Evolutionary conservation across 2,113 vertebrate genomes (phyloP).

Genomic region (Neotragus moschatus): DNA sequence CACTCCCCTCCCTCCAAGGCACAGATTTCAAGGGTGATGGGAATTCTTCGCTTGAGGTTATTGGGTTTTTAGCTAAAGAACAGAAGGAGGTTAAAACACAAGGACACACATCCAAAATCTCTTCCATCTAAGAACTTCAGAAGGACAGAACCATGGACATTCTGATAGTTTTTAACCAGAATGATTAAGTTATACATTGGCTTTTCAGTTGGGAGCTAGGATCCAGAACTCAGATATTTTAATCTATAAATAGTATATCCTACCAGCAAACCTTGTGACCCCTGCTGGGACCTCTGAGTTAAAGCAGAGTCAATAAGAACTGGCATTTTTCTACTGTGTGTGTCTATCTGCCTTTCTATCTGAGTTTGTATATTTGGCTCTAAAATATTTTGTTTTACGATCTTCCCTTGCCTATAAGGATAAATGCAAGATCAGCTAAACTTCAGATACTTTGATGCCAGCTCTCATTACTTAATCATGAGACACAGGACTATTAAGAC

Average conservation of each 20-base stretch:
- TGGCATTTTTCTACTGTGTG: neutral
- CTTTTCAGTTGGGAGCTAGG: neutral
- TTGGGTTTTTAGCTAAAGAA: conserved; percentile 33
- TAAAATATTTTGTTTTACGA: conserved; percentile 73
- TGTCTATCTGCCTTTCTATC: neutral
- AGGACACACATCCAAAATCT: neutral
- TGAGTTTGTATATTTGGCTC: conserved; percentile 59
- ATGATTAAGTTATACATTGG: neutral
- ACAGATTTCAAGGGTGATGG: neutral
- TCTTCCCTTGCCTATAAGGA: conserved; percentile 69
- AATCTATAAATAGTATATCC: neutral
- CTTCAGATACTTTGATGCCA: conserved; percentile 75
- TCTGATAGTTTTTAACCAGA: neutral
- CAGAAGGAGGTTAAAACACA: neutral
- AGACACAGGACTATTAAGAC: conserved; percentile 79
- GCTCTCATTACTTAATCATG: conserved; percentile 86
- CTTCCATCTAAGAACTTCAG: neutral
- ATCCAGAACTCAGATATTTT: neutral
- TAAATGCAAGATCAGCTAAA: conserved; percentile 84
- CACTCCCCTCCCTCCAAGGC: neutral
- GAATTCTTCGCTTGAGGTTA: neutral
- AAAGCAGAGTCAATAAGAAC: neutral
- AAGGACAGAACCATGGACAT: neutral
- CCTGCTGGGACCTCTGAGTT: neutral
- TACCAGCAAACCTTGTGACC: neutral